Evolutionary conservation across 2,113 vertebrate genomes (phyloP), one percentile per base, ranked within the genome.

Genomic region (Gadus macrocephalus): DNA sequence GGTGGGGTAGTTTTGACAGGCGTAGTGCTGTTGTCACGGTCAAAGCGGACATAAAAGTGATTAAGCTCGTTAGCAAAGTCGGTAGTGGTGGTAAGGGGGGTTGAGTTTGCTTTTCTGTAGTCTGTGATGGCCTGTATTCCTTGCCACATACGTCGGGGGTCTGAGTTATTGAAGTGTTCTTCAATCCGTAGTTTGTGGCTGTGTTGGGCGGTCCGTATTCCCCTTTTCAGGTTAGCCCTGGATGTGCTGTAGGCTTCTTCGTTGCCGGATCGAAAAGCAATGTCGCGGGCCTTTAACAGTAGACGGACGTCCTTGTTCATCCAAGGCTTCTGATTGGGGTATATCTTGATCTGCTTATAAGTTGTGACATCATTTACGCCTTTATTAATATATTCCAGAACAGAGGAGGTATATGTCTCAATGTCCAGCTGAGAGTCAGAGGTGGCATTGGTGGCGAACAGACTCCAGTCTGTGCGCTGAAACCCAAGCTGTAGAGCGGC

Each of bases 321-420:
- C 58, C 58, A 59, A 17, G 58, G 58, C 58, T 59, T 59, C 58
- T 59, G 58, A 59, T 59, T 59, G 58, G 58, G 58, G 58, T 15
- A 59, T 12, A 17, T 59, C n/a, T n/a, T n/a, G n/a, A n/a, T 59
- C n/a, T 59, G n/a, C 16, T 16, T 59, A 5, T 59, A 3, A 17
- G 11, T 5, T 5, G 20, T n/a, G n/a, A n/a, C n/a, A n/a, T 20
- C 20, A 20, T 20, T 20, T 20, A 20, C 20, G 20, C 20, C 20
- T 20, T 20, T 20, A 20, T 20, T 20, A 20, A 20, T 59, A 17
- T 17, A 17, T 5, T 15, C 58, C 58, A 17, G 58, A 5, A 59
- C 58, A 59, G 58, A 59, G 16, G 11, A 5, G 16, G 58, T 59
- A 17, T 17, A 59, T 17, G 11, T 14, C 15, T 12, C 58, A 59